Evolutionary conservation across 1,140 invertebrate genomes (phyloP), one percentile per base, ranked within the genome.

Genomic region (Coboldia fuscipes): DNA sequence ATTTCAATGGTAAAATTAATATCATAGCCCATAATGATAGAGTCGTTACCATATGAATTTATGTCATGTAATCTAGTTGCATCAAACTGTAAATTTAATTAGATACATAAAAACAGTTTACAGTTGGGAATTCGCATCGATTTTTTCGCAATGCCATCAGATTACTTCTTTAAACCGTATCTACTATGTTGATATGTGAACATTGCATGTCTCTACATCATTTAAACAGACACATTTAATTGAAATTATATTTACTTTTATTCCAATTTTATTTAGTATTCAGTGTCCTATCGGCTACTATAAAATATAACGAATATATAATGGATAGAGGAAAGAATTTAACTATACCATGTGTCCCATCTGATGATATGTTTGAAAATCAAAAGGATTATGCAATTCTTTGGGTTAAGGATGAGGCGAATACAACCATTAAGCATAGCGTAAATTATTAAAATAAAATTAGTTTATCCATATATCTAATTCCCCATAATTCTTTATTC

Each of bases 271-370:
- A 5, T 47, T 3, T 42, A 54, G 51, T 54, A 42, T 46, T 54
- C 26, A 51, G 50, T 30, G 51, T 54, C 37, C 43, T 53, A 21
- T 51, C 50, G 36, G 45, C 49, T 32, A 46, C 46, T 34, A 50
- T 53, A 35, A 54, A 54, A 45, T 54, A 53, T 43, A 51, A 50
- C 45, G 51, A 52, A 47, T 54, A 53, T 40, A 42, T 46, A 22
- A 43, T 48, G 34, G 51, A 54, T 33, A 53, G 47, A 37, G 51
- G 51, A 32, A 47, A 48, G 35, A 54, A 53, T 44, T 43, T 50
- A 26, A 50, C 48, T 40, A 51, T 54, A 35, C 50, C 51, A 15
- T 54, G 51, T 41, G 44, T 46, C 39, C 47, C 48, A 33, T 42
- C 48, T 35, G 46, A 47, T 33, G 49, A 17, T 15, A n/a, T n/a